Evolutionary conservation across 2,797 vertebrate species (phyloP), one percentile per base, ranked within the genome.

Genomic region (Cetoscarus ocellatus): DNA sequence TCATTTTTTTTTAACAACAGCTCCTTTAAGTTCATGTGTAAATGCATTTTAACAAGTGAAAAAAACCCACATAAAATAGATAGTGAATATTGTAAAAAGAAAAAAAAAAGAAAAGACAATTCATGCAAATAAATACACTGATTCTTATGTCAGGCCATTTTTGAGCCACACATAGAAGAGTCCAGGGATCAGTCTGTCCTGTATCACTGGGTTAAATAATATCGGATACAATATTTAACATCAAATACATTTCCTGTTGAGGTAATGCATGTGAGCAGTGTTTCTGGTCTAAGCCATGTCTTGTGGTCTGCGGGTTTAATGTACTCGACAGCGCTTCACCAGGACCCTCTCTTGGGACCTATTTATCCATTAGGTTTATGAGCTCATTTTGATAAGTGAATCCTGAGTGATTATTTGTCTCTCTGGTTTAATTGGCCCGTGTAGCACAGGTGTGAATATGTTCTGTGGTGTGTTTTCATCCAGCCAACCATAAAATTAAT

Each of bases 251-350:
- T 48, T 17, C 14, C 55, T 14, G 10, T 10, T 9, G 36, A 5
- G 8, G 48, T 27, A 27, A 27, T 27, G 59, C 19, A 11, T 5
- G 1, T 7, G 15, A 12, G 34, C 27, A 27, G 9, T 13, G 49
- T 36, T 35, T 36, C 19, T 18, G 27, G 15, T 36, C 12, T 10
- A 15, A 45, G 51, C 3, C 8, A 10, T 12, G 14, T 7, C 6
- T 27, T 67, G 54, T 11, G 19, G 48, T 52, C 40, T 59, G 45
- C 36, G 34, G n/a, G 17, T n/a, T 52, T 68, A 17, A 68, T 53
- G 40, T n/a, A 15, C 44, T 8, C 7, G 2, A 49, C 52, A 19
- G 47, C 45, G 36, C 39, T 58, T 5, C 40, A 38, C 34, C 49
- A 56, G 12, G 44, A n/a, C 15, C 47, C 11, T 44, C 54, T 53